These are phyloP conservation scores for Cremastinae sp. DNA, from an alignment of 2,888 invertebrate genomes.

Conservation along the genomic window DNA sequence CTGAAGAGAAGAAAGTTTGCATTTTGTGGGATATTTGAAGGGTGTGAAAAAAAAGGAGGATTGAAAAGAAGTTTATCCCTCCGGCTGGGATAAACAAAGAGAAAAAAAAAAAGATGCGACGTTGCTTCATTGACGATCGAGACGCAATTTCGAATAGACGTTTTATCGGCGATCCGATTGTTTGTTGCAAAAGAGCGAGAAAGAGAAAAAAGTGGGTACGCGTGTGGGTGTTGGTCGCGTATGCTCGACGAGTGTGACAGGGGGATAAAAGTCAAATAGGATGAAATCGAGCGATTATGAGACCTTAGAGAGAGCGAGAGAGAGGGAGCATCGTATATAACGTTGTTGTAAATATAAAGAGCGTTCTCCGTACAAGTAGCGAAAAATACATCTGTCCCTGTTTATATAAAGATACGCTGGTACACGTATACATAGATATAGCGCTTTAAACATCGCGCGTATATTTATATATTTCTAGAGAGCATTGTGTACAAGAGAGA, in stretches of 20 bases:
- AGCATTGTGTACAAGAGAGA: constrained; percentile 8
- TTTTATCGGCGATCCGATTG: constrained; percentile 12
- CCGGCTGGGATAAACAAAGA: too few relatives aligned
- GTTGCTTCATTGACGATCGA: too few relatives aligned
- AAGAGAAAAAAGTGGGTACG: constrained; percentile 23
- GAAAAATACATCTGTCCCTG: not conserved
- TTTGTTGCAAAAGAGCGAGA: constrained; percentile 18
- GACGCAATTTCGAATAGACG: constrained; percentile 16
- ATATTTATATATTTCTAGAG: not conserved
- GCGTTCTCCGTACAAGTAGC: constrained; percentile 1
- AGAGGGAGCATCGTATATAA: constrained; percentile 1
- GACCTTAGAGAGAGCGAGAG: constrained; percentile 14
- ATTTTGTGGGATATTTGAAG: too few relatives aligned
- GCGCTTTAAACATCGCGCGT: not conserved
- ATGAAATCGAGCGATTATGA: constrained; percentile 42
- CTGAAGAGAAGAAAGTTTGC: too few relatives aligned
- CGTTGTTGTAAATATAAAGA: constrained; percentile 39
- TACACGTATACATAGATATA: not conserved
- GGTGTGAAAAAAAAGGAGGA: too few relatives aligned
- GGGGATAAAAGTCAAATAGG: constrained; percentile 48
- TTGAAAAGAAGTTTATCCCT: too few relatives aligned
- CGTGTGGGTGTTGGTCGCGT: constrained; percentile 46
- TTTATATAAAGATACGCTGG: too few relatives aligned
- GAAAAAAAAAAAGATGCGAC: too few relatives aligned
- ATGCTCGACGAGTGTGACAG: constrained; percentile 41